phyloP scores from a whole-genome alignment of 2,888 invertebrate genomes.

The Mesochorus sp. region DNA sequence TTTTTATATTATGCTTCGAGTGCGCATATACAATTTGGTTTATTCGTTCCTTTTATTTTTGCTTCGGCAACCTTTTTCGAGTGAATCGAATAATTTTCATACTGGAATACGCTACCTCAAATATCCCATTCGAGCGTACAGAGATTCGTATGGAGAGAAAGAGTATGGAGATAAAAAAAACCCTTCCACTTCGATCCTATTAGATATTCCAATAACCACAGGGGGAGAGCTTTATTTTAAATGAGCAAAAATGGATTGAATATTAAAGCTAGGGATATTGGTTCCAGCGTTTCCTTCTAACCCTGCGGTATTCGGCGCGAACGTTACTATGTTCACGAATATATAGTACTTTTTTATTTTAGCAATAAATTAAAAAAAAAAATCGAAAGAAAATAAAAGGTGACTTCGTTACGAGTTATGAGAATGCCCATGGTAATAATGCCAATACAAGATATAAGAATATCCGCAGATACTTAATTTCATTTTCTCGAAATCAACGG shows the following conservation, averaged over 20 bases:
- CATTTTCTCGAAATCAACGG: no score
- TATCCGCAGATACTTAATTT: conserved; percentile 3
- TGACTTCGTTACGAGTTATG: neutral
- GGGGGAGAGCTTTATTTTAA: conserved; percentile 50
- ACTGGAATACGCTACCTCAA: conserved; percentile 2
- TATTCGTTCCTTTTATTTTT: neutral
- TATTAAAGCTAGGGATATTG: conserved; percentile 53
- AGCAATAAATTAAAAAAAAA: conserved; percentile 9
- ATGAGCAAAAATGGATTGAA: conserved; percentile 57
- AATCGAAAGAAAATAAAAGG: neutral
- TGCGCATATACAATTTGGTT: neutral
- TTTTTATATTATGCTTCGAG: neutral
- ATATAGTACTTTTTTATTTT: neutral
- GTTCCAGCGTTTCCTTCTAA: conserved; percentile 21
- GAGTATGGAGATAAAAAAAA: conserved; percentile 2
- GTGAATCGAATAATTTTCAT: conserved; percentile 45
- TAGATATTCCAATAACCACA: conserved; percentile 58
- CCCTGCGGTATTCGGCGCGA: neutral
- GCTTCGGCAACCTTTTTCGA: neutral
- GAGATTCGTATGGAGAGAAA: neutral
- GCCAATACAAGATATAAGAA: neutral
- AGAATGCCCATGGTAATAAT: no score
- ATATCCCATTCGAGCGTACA: neutral
- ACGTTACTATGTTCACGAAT: neutral
- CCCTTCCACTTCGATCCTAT: conserved; percentile 18